Evolutionary conservation across 2,888 invertebrate species (phyloP), one percentile per base, ranked within the genome.

Genomic region (Pachydiplax longipennis): DNA sequence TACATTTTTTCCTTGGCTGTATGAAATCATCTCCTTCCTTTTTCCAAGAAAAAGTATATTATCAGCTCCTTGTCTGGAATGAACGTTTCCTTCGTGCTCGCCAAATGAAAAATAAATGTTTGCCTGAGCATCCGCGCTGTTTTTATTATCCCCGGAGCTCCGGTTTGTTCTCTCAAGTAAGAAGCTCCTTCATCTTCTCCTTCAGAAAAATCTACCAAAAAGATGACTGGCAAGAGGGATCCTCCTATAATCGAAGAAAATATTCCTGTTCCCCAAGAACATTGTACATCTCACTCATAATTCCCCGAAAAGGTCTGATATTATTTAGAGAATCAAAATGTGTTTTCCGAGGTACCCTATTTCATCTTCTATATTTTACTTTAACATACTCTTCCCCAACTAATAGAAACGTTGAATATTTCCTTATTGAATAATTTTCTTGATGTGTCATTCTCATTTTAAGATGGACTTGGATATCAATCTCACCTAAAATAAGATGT

Each of bases 31-130:
- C n/a, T n/a, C 73, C 73, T 25, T 25, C 4, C 15, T 73, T 73
- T 31, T 73, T 31, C 73, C 31, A 3, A 73, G 31, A 73, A 73
- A 25, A 73, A 73, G 73, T 73, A 73, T 31, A 73, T 73, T 31
- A 73, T 73, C 73, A 73, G 31, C 73, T 73, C 25, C 73, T 73
- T 73, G 73, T 73, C 73, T 73, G 73, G 25, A 31, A 73, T 13
- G 73, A 73, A 31, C 25, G 31, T 73, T 73, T 73, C 73, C 73
- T 73, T 73, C 73, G 73, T 73, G 73, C 31, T 73, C 73, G 73
- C 73, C 73, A 73, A 73, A 73, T 73, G 73, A 73, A 73, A 73
- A 73, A 73, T 73, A 73, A 73, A 73, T 73, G 73, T 73, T 73
- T 73, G 73, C 73, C 73, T 65, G n/a, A 25, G 65, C 65, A 65